Evolutionary conservation across 1,140 invertebrate genomes (phyloP).

Genomic region (Amyelois transitella): DNA sequence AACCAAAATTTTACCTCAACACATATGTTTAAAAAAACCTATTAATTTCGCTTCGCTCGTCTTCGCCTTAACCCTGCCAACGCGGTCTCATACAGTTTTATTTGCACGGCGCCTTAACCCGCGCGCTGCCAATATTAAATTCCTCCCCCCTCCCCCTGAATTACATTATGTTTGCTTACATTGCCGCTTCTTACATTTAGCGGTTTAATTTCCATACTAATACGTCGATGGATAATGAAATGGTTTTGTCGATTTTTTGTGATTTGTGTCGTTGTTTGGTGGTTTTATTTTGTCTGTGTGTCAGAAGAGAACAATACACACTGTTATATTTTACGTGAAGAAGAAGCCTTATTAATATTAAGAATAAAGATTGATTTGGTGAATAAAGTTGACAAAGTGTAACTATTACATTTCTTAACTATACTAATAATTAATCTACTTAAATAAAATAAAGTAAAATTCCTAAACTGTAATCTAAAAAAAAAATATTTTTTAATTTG

Average conservation of each 20-base stretch:
- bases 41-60: too few relatives aligned
- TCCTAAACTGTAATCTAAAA: too few relatives aligned
- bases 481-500: too few relatives aligned
- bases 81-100: conserved; percentile 57
- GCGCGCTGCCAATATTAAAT: conserved; percentile 64
- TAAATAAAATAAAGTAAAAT: too few relatives aligned
- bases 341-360: too few relatives aligned
- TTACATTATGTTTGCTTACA: conserved; percentile 44
- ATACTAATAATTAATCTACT: too few relatives aligned
- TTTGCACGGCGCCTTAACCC: conserved; percentile 66
- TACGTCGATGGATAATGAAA: not conserved
- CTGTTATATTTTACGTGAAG: too few relatives aligned
- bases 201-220: not conserved
- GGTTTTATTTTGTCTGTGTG: not conserved
- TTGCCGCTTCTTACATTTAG: not conserved
- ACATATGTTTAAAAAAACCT: too few relatives aligned
- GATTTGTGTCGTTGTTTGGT: not conserved
- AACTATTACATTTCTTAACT: too few relatives aligned
- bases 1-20: too few relatives aligned
- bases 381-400: too few relatives aligned
- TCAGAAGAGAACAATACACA: too few relatives aligned
- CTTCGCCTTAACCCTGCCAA: conserved; percentile 18
- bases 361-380: not conserved
- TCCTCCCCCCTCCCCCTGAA: conserved; percentile 32
- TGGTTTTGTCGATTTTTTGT: not conserved